Evolutionary conservation across 2,113 vertebrate genomes (phyloP), one percentile per base, ranked within the genome.

Genomic region (Mormyrus iriodes): DNA sequence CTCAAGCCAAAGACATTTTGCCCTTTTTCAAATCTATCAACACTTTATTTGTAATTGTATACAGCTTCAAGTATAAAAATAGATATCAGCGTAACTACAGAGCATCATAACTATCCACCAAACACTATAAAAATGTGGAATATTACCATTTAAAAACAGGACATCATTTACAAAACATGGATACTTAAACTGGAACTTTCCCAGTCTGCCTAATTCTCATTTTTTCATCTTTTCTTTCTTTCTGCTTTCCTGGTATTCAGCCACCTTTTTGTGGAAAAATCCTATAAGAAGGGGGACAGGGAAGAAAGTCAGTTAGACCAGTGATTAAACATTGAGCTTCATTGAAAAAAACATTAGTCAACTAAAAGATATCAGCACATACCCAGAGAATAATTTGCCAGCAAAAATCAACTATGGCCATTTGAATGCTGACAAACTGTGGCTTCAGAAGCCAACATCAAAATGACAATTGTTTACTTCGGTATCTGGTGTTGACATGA

Each of bases 251-350:
- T 97, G 96, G 91, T 97, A 96, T 92, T 98, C 97, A 6, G 91
- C 85, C 93, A 98, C 96, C 93, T 97, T 99, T 93, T 69, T 92
- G 91, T 97, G 96, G 93, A 99, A 99, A 90, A 94, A 93, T 55
- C 96, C 96, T 96, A 10, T 10, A 31, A 31, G 4, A 69, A 31
- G 90, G 5, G 79, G 91, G 76, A 92, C 9, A 69, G n/a, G 91
- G 87, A 76, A 10, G 87, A 89, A 21, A n/a, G 9, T 24, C 19
- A 88, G 0, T 46, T 76, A 49, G 19, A 85, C 76, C 9, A 10
- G 39, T 0, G 19, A 19, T 4, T 6, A 42, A 17, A 58, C 39
- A 19, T 44, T 31, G 10, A 58, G 52, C 27, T 19, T 39, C 8
- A 48, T 12, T 21, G 24, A 65, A 6, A 53, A n/a, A 76, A 24